These are phyloP conservation scores for Dynastes tityus DNA, from an alignment of 2,888 invertebrate species.

Conservation along the genomic window DNA sequence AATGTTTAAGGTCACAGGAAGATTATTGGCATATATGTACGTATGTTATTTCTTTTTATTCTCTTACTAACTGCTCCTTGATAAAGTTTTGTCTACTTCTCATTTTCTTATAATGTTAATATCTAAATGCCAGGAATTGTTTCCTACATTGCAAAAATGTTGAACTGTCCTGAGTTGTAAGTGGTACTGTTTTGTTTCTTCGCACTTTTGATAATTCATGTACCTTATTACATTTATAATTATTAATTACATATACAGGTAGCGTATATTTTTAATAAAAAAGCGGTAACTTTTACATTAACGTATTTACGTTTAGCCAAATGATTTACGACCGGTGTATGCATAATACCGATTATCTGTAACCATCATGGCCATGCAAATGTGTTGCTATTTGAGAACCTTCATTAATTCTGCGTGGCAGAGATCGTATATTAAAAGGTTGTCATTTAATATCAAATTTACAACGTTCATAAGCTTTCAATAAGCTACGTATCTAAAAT, in stretches of 20 bases:
- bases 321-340: conserved; percentile 25
- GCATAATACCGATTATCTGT: conserved; percentile 36
- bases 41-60: too few species aligned
- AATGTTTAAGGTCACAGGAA: too few species aligned
- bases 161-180: too few species aligned
- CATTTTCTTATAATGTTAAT: too few species aligned
- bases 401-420: conserved; percentile 28
- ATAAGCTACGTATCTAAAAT: conserved; percentile 37
- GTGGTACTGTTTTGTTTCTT: too few species aligned
- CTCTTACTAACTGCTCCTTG: too few species aligned
- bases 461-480: conserved; percentile 35
- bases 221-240: too few species aligned
- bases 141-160: too few species aligned
- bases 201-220: too few species aligned
- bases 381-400: conserved; percentile 16
- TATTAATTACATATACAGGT: not conserved
- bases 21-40: too few species aligned
- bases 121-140: too few species aligned
- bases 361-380: conserved; percentile 11
- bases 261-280: conserved; percentile 17
- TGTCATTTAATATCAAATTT: conserved; percentile 40
- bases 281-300: not conserved
- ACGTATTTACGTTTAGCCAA: not conserved
- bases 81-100: too few species aligned
- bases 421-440: conserved; percentile 27